A percentile compares a stretch with the other conserved stretches of the same genome.
Evolutionary conservation across 2,797 vertebrate species (phyloP).

Genomic region (Columba guinea): DNA sequence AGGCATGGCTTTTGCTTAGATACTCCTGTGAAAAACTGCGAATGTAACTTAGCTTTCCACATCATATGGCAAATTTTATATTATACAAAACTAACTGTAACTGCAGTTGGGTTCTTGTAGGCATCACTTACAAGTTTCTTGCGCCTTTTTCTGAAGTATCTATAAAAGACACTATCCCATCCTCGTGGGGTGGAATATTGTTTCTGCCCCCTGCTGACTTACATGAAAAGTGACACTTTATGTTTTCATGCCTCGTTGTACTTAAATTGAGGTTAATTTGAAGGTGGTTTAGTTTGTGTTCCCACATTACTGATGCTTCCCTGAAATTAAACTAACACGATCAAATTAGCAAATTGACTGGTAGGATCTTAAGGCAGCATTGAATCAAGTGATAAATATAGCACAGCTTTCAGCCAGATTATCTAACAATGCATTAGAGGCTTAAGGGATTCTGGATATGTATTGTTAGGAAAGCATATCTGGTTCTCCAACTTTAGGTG

Average conservation of each 20-base stretch:
- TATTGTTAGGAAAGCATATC: slow-evolving; percentile 33
- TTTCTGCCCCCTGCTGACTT: not conserved
- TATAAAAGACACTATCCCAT: not conserved
- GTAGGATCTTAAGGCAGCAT: not conserved
- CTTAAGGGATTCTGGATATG: slow-evolving; percentile 37
- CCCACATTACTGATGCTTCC: not conserved
- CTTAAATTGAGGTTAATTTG: not conserved
- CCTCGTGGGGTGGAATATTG: not conserved
- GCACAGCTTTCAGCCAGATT: slow-evolving; percentile 14
- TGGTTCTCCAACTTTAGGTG: not conserved
- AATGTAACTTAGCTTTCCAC: not conserved
- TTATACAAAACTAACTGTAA: not conserved
- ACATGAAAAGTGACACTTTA: not conserved
- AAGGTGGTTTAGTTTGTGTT: not conserved
- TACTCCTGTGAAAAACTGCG: not conserved
- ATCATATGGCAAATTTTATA: not conserved
- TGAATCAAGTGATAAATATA: slow-evolving; percentile 38
- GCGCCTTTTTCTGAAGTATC: not conserved
- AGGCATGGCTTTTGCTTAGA: not conserved
- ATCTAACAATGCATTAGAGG: slow-evolving; percentile 51
- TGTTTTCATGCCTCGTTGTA: not conserved
- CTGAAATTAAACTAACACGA: not conserved
- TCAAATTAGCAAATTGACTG: not conserved
- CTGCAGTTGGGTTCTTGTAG: not conserved
- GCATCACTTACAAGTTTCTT: not conserved